Conservation (phyloP, 2,888 invertebrate species). For the Cabera pusaria region DNA sequence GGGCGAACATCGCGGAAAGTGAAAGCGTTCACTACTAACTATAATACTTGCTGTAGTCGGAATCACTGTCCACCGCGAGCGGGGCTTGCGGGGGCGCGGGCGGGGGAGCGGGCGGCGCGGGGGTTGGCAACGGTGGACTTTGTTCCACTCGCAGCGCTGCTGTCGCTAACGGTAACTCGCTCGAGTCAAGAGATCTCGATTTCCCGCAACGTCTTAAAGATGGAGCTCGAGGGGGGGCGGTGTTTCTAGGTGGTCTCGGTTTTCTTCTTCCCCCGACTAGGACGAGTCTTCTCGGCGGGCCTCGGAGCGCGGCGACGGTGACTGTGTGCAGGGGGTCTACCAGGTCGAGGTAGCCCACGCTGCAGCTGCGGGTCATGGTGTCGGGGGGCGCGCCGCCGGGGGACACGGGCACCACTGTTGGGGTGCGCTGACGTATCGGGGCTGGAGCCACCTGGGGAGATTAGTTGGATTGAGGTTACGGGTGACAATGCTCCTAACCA, state of each 20-base stretch:
- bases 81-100: slow-evolving; percentile 32
- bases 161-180: slow-evolving; percentile 87
- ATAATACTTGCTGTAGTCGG: slow-evolving; percentile 83
- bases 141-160: slow-evolving; percentile 58
- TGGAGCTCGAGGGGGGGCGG: slow-evolving; percentile 62
- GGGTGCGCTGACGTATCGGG: slow-evolving; percentile 71
- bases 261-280: slow-evolving; percentile 85
- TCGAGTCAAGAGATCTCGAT: slow-evolving; percentile 93
- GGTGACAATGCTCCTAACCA: too few species aligned
- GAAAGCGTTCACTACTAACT: slow-evolving; percentile 77
- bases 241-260: slow-evolving; percentile 48
- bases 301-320: slow-evolving; percentile 87
- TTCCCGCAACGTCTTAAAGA: slow-evolving; percentile 88
- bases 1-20: slow-evolving; percentile 38
- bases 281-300: slow-evolving; percentile 89
- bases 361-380: slow-evolving; percentile 92
- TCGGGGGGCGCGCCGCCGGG: slow-evolving; percentile 82
- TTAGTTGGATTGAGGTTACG: too few species aligned
- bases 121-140: too few species aligned
- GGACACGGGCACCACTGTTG: slow-evolving; percentile 87
- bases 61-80: slow-evolving; percentile 63
- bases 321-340: slow-evolving; percentile 92
- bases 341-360: slow-evolving; percentile 93
- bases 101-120: slow-evolving; percentile 34
- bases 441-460: slow-evolving; percentile 28